phyloP scores from a whole-genome alignment of 2,113 vertebrate genomes.

The Tringa solitaria region DNA sequence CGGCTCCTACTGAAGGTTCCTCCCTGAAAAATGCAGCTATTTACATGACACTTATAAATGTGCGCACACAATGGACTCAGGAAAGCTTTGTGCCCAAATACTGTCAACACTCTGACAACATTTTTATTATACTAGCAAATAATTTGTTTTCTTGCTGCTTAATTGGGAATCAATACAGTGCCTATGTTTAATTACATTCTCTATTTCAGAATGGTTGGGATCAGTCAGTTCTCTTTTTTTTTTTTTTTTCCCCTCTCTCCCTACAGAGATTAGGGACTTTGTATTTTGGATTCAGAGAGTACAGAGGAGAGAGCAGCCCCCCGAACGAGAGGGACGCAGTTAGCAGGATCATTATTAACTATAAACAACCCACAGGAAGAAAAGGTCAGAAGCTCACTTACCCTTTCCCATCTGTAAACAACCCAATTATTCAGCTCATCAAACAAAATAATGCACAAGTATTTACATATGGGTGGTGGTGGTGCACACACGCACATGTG shows the following conservation, averaged over 20 bases:
- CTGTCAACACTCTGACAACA: neutral
- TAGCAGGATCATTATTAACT: neutral
- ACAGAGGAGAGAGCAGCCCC: neutral
- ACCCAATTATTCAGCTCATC: neutral
- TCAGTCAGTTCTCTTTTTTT: neutral
- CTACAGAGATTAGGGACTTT: neutral
- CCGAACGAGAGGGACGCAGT: neutral
- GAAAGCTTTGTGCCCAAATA: neutral
- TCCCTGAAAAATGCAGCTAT: neutral
- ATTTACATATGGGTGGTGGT: neutral
- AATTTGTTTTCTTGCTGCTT: constrained; percentile 4
- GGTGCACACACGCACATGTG: no score
- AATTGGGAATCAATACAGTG: constrained; percentile 10
- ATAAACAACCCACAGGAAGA: neutral
- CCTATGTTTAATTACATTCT: neutral
- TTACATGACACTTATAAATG: neutral
- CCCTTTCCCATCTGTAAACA: neutral
- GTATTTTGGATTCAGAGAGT: neutral
- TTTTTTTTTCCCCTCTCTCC: neutral
- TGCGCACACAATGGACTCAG: neutral
- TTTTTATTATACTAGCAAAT: constrained; percentile 4
- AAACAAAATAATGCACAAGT: neutral
- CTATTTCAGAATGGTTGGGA: neutral
- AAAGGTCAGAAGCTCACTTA: neutral
- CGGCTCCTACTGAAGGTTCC: neutral